Percentiles rank a stretch among this genome's conserved stretches.
Conservation (phyloP, 2,888 invertebrate species). For the Lycaena phlaeas region DNA sequence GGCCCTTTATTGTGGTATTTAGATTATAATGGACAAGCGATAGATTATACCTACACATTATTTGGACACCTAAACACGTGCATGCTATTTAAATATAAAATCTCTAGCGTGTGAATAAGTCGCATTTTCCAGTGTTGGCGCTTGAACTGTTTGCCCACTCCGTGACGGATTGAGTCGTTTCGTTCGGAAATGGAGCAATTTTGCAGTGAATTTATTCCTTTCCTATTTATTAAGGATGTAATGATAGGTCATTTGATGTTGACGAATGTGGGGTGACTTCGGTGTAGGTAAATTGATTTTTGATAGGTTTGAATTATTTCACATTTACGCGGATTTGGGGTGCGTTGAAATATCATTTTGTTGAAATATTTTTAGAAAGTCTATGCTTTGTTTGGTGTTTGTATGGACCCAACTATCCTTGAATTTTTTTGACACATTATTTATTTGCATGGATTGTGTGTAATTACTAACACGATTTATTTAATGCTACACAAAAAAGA, state of each 20-base stretch:
- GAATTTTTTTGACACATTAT: no score
- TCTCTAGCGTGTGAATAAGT: conserved; percentile 11
- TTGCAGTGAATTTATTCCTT: conserved; percentile 49
- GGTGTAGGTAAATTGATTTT: conserved; percentile 53
- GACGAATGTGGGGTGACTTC: conserved; percentile 29
- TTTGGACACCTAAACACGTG: no score
- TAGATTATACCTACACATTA: conserved; percentile 28
- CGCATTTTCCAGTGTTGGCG: conserved; percentile 18
- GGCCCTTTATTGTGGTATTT: conserved; percentile 37
- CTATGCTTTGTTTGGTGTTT: no score
- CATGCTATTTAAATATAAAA: conserved; percentile 13
- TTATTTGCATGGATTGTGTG: no score
- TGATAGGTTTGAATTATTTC: conserved; percentile 11
- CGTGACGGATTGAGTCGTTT: conserved; percentile 53
- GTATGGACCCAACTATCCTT: no score
- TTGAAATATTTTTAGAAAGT: no score
- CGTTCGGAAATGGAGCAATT: conserved; percentile 62
- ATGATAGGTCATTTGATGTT: conserved; percentile 39
- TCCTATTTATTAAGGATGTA: conserved; percentile 47
- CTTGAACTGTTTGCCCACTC: conserved; percentile 39
- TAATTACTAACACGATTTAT: no score
- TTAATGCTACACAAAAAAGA: no score
- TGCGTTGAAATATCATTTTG: not conserved
- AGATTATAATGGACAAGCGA: conserved; percentile 31
- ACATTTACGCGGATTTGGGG: not conserved